Evolutionary conservation across 2,797 vertebrate genomes (phyloP).

Genomic region (Anableps anableps): DNA sequence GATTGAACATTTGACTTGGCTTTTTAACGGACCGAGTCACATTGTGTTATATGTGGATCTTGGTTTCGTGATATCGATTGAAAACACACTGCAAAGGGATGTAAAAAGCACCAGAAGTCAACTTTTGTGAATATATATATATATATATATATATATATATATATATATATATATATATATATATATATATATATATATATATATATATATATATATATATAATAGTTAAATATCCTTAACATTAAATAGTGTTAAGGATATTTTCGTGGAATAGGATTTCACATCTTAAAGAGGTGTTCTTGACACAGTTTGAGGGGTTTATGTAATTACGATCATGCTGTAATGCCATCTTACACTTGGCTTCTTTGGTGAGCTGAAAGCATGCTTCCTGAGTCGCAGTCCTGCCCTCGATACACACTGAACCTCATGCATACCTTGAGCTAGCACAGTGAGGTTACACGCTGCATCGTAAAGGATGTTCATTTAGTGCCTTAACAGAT

Average conservation of each 20-base stretch:
- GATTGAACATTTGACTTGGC: conserved; percentile 73
- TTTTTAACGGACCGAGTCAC: conserved; percentile 58
- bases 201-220: neutral
- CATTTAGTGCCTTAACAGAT: conserved; percentile 11
- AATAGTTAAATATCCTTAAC: neutral
- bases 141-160: neutral
- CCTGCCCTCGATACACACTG: conserved; percentile 75
- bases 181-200: neutral
- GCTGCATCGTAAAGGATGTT: conserved; percentile 51
- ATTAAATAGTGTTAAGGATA: conserved; percentile 4
- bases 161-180: too few species aligned
- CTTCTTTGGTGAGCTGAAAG: conserved; percentile 70
- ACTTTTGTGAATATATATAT: neutral
- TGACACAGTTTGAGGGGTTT: conserved; percentile 68
- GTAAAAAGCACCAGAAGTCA: neutral
- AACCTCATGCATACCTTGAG: conserved; percentile 49
- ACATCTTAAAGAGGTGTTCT: conserved; percentile 46
- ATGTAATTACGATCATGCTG: conserved; percentile 68
- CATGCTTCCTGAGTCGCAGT: conserved; percentile 71
- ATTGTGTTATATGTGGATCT: conserved; percentile 51
- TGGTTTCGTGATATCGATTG: conserved; percentile 46
- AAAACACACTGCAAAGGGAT: conserved; percentile 13
- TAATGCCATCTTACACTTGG: conserved; percentile 73
- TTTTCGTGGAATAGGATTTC: conserved; percentile 43
- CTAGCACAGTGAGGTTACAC: conserved; percentile 48